A percentile compares a stretch with the other conserved stretches of the same genome.
Conservation (phyloP, 2,113 vertebrate genomes). For the Amphiprion ocellaris region DNA sequence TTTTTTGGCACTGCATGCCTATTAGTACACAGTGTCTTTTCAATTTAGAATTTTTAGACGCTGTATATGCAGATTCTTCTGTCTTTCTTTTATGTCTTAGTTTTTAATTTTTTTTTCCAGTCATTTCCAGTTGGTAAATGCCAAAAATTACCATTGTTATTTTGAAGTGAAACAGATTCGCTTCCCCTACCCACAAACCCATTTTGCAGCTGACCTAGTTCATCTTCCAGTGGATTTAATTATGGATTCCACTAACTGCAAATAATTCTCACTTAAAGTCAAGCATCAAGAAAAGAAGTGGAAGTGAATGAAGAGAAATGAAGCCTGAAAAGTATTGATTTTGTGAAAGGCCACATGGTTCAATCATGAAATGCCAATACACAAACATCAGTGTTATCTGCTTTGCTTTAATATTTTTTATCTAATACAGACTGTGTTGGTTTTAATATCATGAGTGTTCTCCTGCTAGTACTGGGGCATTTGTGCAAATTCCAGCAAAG, state of each 20-base stretch:
- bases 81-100: background rate
- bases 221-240: conserved; percentile 68
- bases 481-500: background rate
- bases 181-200: conserved; percentile 42
- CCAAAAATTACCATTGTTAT: conserved; percentile 47
- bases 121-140: conserved; percentile 46
- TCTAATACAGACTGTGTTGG: conserved; percentile 22
- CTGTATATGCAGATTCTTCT: conserved; percentile 9
- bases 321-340: conserved; percentile 61
- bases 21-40: background rate
- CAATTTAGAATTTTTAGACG: background rate
- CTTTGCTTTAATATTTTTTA: conserved; percentile 44
- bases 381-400: conserved; percentile 23
- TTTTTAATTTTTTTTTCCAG: conserved; percentile 27
- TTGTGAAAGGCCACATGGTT: conserved; percentile 57
- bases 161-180: conserved; percentile 49
- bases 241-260: conserved; percentile 61
- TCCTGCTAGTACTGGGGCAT: too few species aligned
- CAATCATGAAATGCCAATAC: conserved; percentile 64
- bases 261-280: conserved; percentile 75
- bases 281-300: conserved; percentile 42
- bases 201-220: conserved; percentile 68
- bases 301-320: conserved; percentile 69
- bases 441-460: conserved; percentile 16
- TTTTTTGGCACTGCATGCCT: background rate